phyloP scores from a whole-genome alignment of 1,140 invertebrate species.

The Centruroides sculpturatus region DNA sequence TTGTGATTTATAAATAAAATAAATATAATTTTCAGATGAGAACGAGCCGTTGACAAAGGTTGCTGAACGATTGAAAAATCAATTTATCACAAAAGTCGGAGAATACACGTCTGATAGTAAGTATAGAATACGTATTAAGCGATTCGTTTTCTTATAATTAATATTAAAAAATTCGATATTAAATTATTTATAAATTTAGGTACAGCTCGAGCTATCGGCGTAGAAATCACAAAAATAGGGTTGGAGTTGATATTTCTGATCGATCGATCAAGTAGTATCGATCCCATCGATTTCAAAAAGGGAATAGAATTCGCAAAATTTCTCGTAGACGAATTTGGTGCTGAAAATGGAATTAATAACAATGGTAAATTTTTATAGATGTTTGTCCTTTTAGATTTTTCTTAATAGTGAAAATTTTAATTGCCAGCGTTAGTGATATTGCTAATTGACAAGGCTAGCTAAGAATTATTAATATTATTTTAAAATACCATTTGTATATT shows the following conservation, averaged over 20 bases:
- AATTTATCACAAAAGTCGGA: slow-evolving; percentile 1
- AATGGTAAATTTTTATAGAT: too few species aligned
- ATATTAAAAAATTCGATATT: too few species aligned
- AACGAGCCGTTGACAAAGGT: slow-evolving; percentile 1
- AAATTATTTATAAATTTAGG: not conserved
- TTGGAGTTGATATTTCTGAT: slow-evolving; percentile 7
- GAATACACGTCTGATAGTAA: slow-evolving; percentile 1
- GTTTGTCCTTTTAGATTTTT: too few species aligned
- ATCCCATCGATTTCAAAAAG: slow-evolving; percentile 5
- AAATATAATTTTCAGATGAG: not conserved
- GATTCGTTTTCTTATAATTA: too few species aligned
- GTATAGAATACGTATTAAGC: not conserved
- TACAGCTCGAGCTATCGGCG: not conserved
- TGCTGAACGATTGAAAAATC: not conserved
- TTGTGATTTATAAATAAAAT: too few species aligned
- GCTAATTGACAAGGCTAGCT: too few species aligned
- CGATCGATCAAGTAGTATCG: slow-evolving; percentile 11
- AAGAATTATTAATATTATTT: too few species aligned
- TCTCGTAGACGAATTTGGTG: slow-evolving; percentile 3
- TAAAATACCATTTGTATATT: too few species aligned
- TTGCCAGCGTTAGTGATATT: too few species aligned
- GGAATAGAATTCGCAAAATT: slow-evolving; percentile 8
- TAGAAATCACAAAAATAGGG: not conserved
- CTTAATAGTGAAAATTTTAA: too few species aligned
- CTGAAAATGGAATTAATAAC: too few species aligned